Evolutionary conservation across 2,113 vertebrate species (phyloP).

Genomic region (Vombatus ursinus): DNA sequence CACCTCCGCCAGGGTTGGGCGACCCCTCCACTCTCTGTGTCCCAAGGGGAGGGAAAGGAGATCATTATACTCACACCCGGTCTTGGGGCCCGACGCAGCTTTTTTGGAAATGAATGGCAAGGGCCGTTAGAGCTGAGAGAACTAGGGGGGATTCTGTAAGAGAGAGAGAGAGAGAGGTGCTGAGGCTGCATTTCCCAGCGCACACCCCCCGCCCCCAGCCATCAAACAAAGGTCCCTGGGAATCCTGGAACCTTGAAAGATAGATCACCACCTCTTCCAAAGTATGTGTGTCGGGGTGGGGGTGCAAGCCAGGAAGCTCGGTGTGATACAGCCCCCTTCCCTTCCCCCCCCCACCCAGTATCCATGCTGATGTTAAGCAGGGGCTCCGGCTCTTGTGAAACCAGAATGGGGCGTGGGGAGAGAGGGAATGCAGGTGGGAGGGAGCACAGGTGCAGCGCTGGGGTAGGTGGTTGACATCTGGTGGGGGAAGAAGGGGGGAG

Average conservation of each 20-base stretch:
- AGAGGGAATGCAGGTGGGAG: not conserved
- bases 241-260: not conserved
- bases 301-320: not conserved
- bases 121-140: not conserved
- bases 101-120: not conserved
- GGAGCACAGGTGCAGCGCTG: not conserved
- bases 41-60: not conserved
- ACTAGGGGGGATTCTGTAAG: not conserved
- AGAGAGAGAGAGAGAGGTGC: constrained; percentile 48
- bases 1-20: not conserved
- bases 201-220: constrained; percentile 29
- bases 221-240: constrained; percentile 54
- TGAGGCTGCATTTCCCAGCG: not conserved
- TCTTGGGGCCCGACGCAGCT: not conserved
- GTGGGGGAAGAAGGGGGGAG: not conserved
- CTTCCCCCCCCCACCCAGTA: not conserved
- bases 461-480: not conserved
- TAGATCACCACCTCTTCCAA: not conserved
- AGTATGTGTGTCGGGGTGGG: not conserved
- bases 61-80: not conserved
- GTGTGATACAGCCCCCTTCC: not conserved
- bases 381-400: not conserved
- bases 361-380: not conserved
- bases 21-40: not conserved
- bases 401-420: not conserved